Conservation (phyloP, 2,888 invertebrate species). For the Maniola hyperantus region DNA sequence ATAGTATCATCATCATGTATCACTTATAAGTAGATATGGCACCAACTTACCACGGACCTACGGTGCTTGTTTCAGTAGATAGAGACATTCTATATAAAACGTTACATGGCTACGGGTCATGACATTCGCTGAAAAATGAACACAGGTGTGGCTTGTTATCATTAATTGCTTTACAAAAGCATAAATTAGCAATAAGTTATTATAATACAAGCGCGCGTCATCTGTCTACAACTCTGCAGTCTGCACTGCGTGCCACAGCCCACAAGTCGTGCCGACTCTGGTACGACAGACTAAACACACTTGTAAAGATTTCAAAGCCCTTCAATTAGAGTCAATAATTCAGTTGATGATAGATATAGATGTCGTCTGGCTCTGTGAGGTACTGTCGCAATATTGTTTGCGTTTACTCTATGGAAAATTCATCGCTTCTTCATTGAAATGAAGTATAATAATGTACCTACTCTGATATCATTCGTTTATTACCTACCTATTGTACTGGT, state of each 20-base stretch:
- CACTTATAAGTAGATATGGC: no score
- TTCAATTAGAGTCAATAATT: slow-evolving; percentile 21
- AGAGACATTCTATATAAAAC: not conserved
- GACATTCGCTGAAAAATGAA: slow-evolving; percentile 20
- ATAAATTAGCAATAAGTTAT: slow-evolving; percentile 63
- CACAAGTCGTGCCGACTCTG: slow-evolving; percentile 25
- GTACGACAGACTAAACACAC: slow-evolving; percentile 17
- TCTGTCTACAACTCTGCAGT: no score
- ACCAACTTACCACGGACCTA: not conserved
- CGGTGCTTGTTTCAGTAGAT: not conserved
- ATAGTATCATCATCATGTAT: no score
- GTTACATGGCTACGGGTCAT: slow-evolving; percentile 19
- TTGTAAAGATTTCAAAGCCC: slow-evolving; percentile 18
- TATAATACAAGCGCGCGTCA: slow-evolving; percentile 48
- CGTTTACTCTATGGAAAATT: slow-evolving; percentile 11
- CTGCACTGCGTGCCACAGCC: slow-evolving; percentile 12
- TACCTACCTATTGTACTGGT: no score
- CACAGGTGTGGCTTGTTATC: slow-evolving; percentile 41
- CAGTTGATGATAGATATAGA: slow-evolving; percentile 1
- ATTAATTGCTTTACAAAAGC: slow-evolving; percentile 44
- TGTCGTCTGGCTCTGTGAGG: not conserved
- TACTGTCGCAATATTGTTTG: slow-evolving; percentile 5
- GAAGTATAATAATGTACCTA: not conserved
- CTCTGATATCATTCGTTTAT: not conserved
- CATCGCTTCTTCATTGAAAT: not conserved